Evolutionary conservation across 2,113 vertebrate genomes (phyloP).

Genomic region (Prochilodus magdalenae): DNA sequence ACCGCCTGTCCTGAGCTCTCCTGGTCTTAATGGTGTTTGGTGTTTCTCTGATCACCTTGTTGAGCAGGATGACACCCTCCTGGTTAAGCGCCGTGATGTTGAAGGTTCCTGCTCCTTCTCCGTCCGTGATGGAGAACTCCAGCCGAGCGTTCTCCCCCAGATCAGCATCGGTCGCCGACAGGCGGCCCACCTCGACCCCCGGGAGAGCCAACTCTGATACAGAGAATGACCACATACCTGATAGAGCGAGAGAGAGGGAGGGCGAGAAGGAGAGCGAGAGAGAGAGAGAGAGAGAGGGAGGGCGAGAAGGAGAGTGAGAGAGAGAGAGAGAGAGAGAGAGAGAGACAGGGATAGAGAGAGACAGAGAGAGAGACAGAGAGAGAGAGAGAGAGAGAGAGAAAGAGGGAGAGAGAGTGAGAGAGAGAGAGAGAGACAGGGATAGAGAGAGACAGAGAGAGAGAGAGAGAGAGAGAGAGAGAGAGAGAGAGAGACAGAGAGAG

Average conservation of each 20-base stretch:
- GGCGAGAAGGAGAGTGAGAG: too few species aligned
- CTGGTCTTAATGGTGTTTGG: too few species aligned
- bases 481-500: too few species aligned
- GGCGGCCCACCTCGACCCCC: constrained; percentile 85
- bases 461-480: too few species aligned
- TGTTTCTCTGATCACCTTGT: constrained; percentile 74
- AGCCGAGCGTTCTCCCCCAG: constrained; percentile 86
- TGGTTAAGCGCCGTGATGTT: constrained; percentile 79
- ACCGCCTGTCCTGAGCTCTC: too few species aligned
- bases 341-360: too few species aligned
- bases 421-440: too few species aligned
- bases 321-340: too few species aligned
- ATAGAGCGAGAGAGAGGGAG: constrained; percentile 2
- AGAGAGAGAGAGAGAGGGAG: neutral
- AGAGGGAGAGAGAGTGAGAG: too few species aligned
- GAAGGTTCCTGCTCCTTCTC: constrained; percentile 81
- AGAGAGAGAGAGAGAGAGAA: too few species aligned
- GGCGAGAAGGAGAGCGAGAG: neutral
- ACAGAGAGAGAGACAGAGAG: too few species aligned
- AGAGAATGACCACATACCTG: constrained; percentile 79
- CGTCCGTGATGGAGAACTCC: constrained; percentile 83
- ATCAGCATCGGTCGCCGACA: constrained; percentile 85
- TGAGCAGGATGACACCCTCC: constrained; percentile 84
- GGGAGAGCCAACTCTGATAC: constrained; percentile 85
- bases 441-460: too few species aligned